Evolutionary conservation across 2,113 vertebrate genomes (phyloP), one percentile per base, ranked within the genome.

Genomic region (Albula goreensis): DNA sequence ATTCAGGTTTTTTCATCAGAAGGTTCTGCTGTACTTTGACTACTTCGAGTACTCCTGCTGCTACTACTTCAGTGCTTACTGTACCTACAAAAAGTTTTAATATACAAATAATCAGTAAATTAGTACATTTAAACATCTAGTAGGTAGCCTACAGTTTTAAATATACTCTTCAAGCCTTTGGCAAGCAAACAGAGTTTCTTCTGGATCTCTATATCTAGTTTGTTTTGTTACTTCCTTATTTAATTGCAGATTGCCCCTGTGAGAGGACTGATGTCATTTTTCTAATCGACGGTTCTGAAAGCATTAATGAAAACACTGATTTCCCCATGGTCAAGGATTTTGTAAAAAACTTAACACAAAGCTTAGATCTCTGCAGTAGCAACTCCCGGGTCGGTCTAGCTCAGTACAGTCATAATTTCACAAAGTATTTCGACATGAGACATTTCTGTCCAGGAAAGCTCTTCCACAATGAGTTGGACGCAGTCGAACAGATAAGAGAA

Each of bases 241-340:
- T 52, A 52, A 52, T 84, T 84, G 63, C 66, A 84, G 83, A 77
- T 77, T 84, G 83, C 70, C n/a, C 52, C 70, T 77, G 49, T 25
- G n/a, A 63, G 9, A 19, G 31, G 50, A 63, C 50, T 41, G 83
- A 84, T 5, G 15, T 84, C 3, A 63, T 51, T 50, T 84, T 84
- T 63, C 91, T 95, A 63, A 86, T 95, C 82, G 93, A 95, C 8
- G 94, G 95, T 8, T 95, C 94, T 3, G 89, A 31, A 1, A 94
- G 92, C 85, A 94, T 94, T 83, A 11, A 41, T 41, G 31, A n/a
- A 0, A 3, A 74, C 2, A 19, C 78, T 3, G 85, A 94, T 80
- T 95, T 95, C 56, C 49, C 3, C 0, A 4, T n/a, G 83, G 50
- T 77, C 66, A 84, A 53, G 74, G 25, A 77, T 25, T 84, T 84